Base-by-base conservation (phyloP, 1,140 invertebrate species). In the Ostrea edulis region DNA sequence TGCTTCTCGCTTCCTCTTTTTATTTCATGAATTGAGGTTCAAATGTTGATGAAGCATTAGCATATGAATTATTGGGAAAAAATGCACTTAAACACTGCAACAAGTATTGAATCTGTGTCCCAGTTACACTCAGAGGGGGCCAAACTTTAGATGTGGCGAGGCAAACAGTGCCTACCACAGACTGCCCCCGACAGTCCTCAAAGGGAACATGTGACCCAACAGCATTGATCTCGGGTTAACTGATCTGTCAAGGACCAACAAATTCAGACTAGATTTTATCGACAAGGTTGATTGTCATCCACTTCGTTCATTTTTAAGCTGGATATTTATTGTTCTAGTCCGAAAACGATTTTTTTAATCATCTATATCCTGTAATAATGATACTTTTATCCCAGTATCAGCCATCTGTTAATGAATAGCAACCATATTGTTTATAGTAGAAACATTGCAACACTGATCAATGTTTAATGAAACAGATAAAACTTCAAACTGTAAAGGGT, bases 361-460 rank as follows among this genome's bases (percentile, higher is more conserved):
- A 77, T 25, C 68, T 35, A 25, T 29, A 77, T 35, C 68, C 29
- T 8, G 29, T 29, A 29, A 35, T 77, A 77, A 29, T 77, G 8
- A 25, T 29, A 35, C 22, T 77, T 77, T 77, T 35, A 77, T 77
- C 68, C 0, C 14, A 77, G 25, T 77, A 77, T 35, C 22, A 29
- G 14, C 29, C 68, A 25, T 77, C 68, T 77, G 68, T 25, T 35
- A 12, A 77, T 77, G 29, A 29, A 77, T 77, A 77, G 68, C 68
- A 77, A 77, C 68, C 68, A 12, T 14, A 77, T 35, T 77, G 68
- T 77, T 77, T 77, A 77, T 17, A 77, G 25, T 35, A 12, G 68
- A 77, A 11, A 77, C 68, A 77, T 3, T 77, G 29, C 25, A 29
- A 25, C 25, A 35, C 68, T 77, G 25, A 77, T 77, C 68, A 35